These are phyloP conservation scores for Silurus asotus DNA, from an alignment of 2,113 vertebrate genomes.

Conservation along the genomic window DNA sequence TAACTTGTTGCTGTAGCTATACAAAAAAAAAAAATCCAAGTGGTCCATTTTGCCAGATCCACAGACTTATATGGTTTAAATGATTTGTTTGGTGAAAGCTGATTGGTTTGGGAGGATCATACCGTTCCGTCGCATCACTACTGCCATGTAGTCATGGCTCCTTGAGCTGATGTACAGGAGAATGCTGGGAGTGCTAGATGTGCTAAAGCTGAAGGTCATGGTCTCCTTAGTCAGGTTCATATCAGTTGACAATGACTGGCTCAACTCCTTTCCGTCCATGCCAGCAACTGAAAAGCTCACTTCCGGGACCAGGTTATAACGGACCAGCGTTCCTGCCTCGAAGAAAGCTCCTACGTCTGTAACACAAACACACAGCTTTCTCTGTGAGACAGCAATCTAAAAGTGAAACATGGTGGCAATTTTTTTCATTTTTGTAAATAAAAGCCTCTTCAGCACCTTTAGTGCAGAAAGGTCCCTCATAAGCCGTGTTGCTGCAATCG, in stretches of 20 bases:
- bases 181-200: slow-evolving; percentile 85
- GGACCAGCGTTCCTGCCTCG: slow-evolving; percentile 89
- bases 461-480: slow-evolving; percentile 90
- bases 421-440: background rate
- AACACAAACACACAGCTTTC: background rate
- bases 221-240: slow-evolving; percentile 78
- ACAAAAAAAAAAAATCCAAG: too few species aligned
- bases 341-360: slow-evolving; percentile 95
- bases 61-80: too few species aligned
- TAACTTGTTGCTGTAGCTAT: too few species aligned
- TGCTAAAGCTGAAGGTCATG: slow-evolving; percentile 92
- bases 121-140: slow-evolving; percentile 86
- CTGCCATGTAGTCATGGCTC: slow-evolving; percentile 86
- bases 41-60: too few species aligned
- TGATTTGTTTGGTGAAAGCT: too few species aligned
- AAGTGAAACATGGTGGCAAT: background rate
- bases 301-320: slow-evolving; percentile 83
- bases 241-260: slow-evolving; percentile 58
- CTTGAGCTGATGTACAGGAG: slow-evolving; percentile 89
- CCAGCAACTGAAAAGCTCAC: slow-evolving; percentile 56
- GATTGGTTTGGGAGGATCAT: slow-evolving; percentile 48
- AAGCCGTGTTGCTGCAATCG: slow-evolving; percentile 86
- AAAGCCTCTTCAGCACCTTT: slow-evolving; percentile 75
- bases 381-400: background rate
- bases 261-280: slow-evolving; percentile 68